Evolutionary conservation across 92 coral and sea anemone species (phyloP).

Genomic region (Plumapathes pennacea): DNA sequence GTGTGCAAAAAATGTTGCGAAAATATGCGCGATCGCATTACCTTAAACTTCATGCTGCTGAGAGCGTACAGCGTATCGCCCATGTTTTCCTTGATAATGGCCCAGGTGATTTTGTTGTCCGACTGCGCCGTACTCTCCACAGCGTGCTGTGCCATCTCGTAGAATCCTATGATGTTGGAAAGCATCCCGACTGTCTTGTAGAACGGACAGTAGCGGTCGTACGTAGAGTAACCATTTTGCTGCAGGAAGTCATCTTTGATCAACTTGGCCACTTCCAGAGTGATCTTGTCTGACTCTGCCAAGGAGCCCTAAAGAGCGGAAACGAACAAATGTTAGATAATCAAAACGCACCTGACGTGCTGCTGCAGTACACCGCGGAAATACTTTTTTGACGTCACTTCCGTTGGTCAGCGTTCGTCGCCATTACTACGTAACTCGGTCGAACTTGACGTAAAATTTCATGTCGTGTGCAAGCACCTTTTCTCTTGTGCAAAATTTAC

Average conservation of each 20-base stretch:
- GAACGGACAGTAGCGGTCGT: constrained; percentile 96
- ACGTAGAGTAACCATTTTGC: constrained; percentile 95
- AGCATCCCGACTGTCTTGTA: constrained; percentile 98
- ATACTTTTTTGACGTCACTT: too few species aligned
- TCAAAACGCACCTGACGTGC: too few species aligned
- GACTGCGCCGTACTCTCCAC: constrained; percentile 97
- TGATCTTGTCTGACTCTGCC: constrained; percentile 97
- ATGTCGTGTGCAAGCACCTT: too few species aligned
- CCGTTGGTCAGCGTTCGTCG: too few species aligned
- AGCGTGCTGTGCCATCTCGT: constrained; percentile 94
- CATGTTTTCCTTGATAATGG: constrained; percentile 93
- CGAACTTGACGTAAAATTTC: too few species aligned
- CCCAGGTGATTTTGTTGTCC: constrained; percentile 98
- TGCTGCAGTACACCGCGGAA: too few species aligned
- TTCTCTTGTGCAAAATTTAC: too few species aligned
- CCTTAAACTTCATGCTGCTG: constrained; percentile 97
- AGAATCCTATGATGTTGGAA: constrained; percentile 84
- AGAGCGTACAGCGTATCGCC: constrained; percentile 82
- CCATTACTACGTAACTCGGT: too few species aligned
- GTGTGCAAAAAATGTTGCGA: too few species aligned
- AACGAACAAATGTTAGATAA: not conserved
- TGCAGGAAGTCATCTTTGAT: constrained; percentile 95
- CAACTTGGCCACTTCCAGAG: constrained; percentile 94
- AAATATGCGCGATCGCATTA: too few species aligned
- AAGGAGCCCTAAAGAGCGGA: constrained; percentile 71